Evolutionary conservation across 2,888 invertebrate species (phyloP), one percentile per base, ranked within the genome.

Genomic region (Pristionchus fissidentatus): DNA sequence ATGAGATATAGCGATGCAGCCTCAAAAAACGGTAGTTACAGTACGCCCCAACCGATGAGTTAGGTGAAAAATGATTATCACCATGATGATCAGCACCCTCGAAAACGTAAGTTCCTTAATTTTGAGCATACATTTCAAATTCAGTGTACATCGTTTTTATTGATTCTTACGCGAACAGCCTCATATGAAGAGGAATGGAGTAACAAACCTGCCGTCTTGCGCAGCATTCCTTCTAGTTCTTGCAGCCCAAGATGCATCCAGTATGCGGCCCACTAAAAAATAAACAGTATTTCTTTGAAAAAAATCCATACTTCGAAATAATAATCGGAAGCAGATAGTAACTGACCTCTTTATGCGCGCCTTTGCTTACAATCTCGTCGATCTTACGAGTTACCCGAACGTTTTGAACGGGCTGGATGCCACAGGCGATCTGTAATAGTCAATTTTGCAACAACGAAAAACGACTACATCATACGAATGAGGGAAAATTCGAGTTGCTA

Each of bases 61-160:
- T n/a, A n/a, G n/a, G n/a, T n/a, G n/a, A n/a, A n/a, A n/a, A n/a
- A n/a, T n/a, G n/a, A n/a, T n/a, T n/a, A n/a, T n/a, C n/a, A n/a
- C n/a, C n/a, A n/a, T n/a, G n/a, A n/a, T n/a, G n/a, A n/a, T n/a
- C n/a, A n/a, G n/a, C n/a, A n/a, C n/a, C n/a, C n/a, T n/a, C n/a
- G n/a, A n/a, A n/a, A n/a, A n/a, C n/a, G n/a, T n/a, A 15, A 7
- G 88, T 84, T 92, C 96, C 96, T 92, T 96, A 7, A 60, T 60
- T 29, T 32, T 32, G 13, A 60, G 19, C 13, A 15, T 26, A 0
- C 15, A 1, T 3, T 0, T 32, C 13, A 62, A 22, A 62, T 1
- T 19, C 35, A 19, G 35, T 62, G 3, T 35, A 62, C n/a, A n/a
- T n/a, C n/a, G n/a, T n/a, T n/a, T n/a, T n/a, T n/a, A n/a, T n/a